Conservation (phyloP, 2,797 vertebrate species). For the Gallinago solitaria region DNA sequence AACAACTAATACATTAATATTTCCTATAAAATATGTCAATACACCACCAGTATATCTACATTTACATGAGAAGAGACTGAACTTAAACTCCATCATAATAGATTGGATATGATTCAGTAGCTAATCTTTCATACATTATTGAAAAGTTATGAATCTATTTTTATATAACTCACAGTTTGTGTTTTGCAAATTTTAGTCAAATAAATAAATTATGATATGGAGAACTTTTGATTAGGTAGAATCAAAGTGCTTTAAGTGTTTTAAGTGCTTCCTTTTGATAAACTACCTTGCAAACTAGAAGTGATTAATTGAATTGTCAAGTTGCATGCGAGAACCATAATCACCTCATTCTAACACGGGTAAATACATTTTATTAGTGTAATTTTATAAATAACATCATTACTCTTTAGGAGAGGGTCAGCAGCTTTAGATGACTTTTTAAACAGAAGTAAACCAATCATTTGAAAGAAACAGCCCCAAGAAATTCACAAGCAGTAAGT, state of each 20-base stretch:
- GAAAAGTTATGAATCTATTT: slow-evolving; percentile 3
- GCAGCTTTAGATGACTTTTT: slow-evolving; percentile 9
- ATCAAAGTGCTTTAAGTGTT: slow-evolving; percentile 21
- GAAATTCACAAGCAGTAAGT: slow-evolving; percentile 18
- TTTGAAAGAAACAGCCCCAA: slow-evolving; percentile 30
- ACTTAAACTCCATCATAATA: background rate
- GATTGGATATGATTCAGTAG: background rate
- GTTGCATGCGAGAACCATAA: slow-evolving; percentile 1
- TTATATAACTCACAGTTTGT: background rate
- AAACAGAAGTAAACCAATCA: slow-evolving; percentile 30
- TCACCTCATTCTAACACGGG: background rate
- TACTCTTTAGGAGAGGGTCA: slow-evolving; percentile 16
- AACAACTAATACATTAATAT: background rate
- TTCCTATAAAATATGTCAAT: background rate
- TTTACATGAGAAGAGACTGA: background rate
- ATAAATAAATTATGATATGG: background rate
- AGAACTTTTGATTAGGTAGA: slow-evolving; percentile 42
- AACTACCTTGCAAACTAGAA: slow-evolving; percentile 34
- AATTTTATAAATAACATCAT: slow-evolving; percentile 19
- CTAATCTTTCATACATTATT: background rate
- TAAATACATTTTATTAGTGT: background rate
- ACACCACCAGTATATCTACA: background rate
- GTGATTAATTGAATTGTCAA: slow-evolving; percentile 55
- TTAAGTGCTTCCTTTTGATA: slow-evolving; percentile 33
- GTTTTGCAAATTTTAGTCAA: slow-evolving; percentile 30